Evolutionary conservation across 2,113 vertebrate species (phyloP).

Genomic region (Oncorhynchus kisutch): DNA sequence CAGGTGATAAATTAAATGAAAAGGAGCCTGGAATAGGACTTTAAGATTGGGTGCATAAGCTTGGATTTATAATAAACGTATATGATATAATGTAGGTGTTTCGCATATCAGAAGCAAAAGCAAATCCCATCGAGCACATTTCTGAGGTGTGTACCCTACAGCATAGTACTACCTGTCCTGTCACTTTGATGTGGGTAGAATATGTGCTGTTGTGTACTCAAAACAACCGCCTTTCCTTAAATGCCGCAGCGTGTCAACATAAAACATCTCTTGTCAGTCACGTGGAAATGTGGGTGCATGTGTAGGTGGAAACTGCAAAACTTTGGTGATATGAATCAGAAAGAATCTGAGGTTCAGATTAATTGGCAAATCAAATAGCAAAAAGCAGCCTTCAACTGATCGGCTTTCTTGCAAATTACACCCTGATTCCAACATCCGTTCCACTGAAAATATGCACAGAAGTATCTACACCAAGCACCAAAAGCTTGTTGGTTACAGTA

Average conservation of each 20-base stretch:
- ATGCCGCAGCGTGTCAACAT: neutral
- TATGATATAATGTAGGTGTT: neutral
- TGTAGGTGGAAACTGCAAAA: conserved; percentile 24
- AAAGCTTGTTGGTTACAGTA: too few relatives aligned
- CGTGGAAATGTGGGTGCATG: conserved; percentile 13
- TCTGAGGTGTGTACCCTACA: neutral
- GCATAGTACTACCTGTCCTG: neutral
- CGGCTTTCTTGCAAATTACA: conserved; percentile 9
- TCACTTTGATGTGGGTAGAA: neutral
- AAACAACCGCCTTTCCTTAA: conserved; percentile 4
- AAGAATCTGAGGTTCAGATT: conserved; percentile 23
- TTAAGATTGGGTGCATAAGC: neutral
- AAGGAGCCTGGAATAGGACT: neutral
- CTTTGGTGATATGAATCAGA: conserved; percentile 21
- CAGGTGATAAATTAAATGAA: too few relatives aligned
- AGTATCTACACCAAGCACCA: too few relatives aligned
- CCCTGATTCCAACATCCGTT: neutral
- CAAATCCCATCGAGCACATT: neutral
- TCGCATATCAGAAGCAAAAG: neutral
- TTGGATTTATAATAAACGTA: neutral
- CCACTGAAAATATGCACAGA: too few relatives aligned
- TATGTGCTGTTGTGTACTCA: neutral
- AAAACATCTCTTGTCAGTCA: conserved; percentile 12
- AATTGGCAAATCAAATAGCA: conserved; percentile 59
- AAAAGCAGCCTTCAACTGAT: neutral